These are phyloP conservation scores for Palloptera scutellata DNA, from an alignment of 2,888 invertebrate species.

Conservation along the genomic window DNA sequence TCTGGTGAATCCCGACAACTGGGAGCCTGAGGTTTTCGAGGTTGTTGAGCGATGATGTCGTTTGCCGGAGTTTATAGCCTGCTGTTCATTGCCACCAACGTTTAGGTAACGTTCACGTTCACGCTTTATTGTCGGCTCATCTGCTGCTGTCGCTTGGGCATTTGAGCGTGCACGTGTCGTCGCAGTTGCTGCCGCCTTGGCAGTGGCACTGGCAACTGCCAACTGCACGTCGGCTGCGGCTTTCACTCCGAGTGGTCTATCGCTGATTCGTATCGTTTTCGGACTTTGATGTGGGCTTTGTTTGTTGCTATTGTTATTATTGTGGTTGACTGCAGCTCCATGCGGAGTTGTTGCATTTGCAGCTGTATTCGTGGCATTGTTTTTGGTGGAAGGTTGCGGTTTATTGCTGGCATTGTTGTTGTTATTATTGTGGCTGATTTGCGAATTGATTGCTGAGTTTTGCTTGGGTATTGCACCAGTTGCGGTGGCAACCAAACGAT, in stretches of 20 bases:
- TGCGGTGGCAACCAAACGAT: slow-evolving; percentile 54
- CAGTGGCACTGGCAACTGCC: neutral
- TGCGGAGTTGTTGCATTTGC: neutral
- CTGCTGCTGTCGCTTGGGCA: neutral
- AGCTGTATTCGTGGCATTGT: slow-evolving; percentile 4
- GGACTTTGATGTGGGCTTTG: slow-evolving; percentile 43
- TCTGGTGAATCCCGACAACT: slow-evolving; percentile 21
- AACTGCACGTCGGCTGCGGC: neutral
- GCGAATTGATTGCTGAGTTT: slow-evolving; percentile 17
- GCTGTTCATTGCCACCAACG: slow-evolving; percentile 10
- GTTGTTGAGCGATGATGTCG: slow-evolving; percentile 27
- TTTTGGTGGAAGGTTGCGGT: neutral
- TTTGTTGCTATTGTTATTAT: slow-evolving; percentile 9
- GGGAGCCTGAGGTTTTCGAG: slow-evolving; percentile 27
- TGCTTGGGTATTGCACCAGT: slow-evolving; percentile 61
- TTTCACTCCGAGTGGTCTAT: slow-evolving; percentile 26
- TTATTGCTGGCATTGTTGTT: slow-evolving; percentile 23
- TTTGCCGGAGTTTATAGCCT: slow-evolving; percentile 16
- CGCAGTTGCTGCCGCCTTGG: slow-evolving; percentile 21
- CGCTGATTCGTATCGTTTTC: slow-evolving; percentile 35
- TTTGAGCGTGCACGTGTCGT: neutral
- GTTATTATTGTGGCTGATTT: neutral
- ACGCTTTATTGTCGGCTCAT: slow-evolving; percentile 8
- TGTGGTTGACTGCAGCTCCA: neutral
- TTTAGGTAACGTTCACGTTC: slow-evolving; percentile 24